phyloP scores from a whole-genome alignment of 2,888 invertebrate genomes.

The Scaptomyza parva region DNA sequence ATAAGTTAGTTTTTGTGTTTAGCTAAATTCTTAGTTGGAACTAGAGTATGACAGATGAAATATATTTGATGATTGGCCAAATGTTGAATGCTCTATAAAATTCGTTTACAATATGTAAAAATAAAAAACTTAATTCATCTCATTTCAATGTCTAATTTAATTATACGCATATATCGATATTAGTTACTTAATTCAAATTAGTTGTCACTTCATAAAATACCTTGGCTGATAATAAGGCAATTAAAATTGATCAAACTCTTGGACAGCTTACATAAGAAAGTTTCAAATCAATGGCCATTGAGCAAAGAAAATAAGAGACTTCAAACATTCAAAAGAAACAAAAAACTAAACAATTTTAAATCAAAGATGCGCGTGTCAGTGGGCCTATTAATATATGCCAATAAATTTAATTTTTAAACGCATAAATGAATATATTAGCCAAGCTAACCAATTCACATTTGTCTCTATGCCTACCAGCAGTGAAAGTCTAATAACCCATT shows the following conservation, averaged over 20 bases:
- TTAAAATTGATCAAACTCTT: conserved; percentile 7
- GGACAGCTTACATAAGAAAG: conserved; percentile 22
- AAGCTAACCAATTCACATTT: conserved; percentile 37
- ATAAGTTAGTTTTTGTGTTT: conserved; percentile 27
- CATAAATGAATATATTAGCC: conserved; percentile 48
- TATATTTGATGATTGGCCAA: not conserved
- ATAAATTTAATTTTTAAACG: conserved; percentile 26
- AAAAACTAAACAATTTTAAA: not conserved
- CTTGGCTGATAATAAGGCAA: conserved; percentile 5
- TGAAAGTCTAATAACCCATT: conserved; percentile 53
- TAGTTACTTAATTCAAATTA: conserved; percentile 2
- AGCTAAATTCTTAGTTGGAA: conserved; percentile 13
- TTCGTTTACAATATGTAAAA: not conserved
- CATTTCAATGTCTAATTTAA: not conserved
- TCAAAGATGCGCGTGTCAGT: conserved; percentile 1
- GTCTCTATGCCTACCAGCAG: conserved; percentile 25
- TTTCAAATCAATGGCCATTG: conserved; percentile 4
- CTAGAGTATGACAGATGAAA: conserved; percentile 29
- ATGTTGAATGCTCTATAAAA: not conserved
- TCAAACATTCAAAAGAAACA: not conserved
- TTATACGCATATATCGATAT: not conserved
- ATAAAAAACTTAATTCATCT: no score
- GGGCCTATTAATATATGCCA: conserved; percentile 5
- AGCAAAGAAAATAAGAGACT: not conserved
- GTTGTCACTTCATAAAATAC: conserved; percentile 4